Evolutionary conservation across 2,113 vertebrate genomes (phyloP).

Genomic region (Upupa epops): DNA sequence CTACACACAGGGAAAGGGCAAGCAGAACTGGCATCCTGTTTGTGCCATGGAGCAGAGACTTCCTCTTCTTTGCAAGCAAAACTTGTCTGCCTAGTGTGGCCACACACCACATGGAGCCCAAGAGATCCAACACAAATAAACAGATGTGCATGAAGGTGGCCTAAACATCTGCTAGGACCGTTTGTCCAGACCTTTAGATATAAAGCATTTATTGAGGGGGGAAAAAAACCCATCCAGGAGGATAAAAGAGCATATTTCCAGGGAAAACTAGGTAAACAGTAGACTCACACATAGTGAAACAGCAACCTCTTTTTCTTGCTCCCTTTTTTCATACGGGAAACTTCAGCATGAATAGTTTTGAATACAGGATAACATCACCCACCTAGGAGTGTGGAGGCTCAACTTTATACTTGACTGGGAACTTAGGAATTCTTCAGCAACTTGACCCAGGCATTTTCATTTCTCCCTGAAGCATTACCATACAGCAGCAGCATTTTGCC

Average conservation of each 20-base stretch:
- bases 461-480: neutral
- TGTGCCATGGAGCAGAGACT: neutral
- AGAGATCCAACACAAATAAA: neutral
- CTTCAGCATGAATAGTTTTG: neutral
- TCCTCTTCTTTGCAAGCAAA: neutral
- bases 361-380: neutral
- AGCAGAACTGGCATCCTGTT: neutral
- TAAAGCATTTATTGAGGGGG: neutral
- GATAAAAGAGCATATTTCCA: neutral
- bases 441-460: neutral
- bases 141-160: neutral
- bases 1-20: neutral
- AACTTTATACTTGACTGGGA: neutral
- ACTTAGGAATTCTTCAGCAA: neutral
- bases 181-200: neutral
- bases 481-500: neutral
- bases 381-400: neutral
- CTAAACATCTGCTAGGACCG: slow-evolving; percentile 12
- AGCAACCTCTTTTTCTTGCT: neutral
- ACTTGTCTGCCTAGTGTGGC: neutral
- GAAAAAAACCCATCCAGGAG: neutral
- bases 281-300: neutral
- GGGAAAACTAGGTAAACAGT: neutral
- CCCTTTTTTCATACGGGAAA: neutral
- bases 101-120: neutral